Conservation (phyloP, 2,797 vertebrate species). For the Pseudocheirus occidentalis region DNA sequence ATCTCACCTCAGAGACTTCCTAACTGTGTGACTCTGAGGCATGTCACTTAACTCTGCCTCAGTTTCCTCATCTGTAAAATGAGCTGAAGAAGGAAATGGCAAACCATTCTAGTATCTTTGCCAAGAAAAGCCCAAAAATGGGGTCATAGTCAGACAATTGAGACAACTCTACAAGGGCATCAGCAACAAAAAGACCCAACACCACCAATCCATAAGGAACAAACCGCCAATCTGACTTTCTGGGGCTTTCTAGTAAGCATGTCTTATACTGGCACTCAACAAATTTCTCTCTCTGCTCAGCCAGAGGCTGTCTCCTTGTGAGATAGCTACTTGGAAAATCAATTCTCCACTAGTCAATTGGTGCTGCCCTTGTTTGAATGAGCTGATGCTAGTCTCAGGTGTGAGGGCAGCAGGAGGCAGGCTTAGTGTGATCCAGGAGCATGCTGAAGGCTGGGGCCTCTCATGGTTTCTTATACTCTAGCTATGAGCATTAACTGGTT, state of each 20-base stretch:
- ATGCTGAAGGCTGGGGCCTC: background rate
- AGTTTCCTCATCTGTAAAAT: background rate
- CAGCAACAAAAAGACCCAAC: background rate
- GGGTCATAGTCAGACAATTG: background rate
- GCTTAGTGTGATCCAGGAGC: background rate
- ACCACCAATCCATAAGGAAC: background rate
- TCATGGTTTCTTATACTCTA: background rate
- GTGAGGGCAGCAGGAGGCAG: background rate
- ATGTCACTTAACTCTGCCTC: background rate
- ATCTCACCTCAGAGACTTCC: background rate
- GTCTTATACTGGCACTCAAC: background rate
- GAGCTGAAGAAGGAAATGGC: background rate
- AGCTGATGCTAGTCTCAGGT: background rate
- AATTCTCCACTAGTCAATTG: background rate
- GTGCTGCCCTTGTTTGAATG: background rate
- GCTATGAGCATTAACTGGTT: background rate
- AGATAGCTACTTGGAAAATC: background rate
- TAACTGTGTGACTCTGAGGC: background rate
- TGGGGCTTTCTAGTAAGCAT: background rate
- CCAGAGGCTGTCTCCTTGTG: background rate
- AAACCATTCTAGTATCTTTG: background rate
- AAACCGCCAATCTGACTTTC: background rate
- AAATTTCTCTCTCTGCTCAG: background rate
- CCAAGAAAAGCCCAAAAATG: background rate
- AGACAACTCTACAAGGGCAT: too few species aligned